A percentile compares a stretch with the other conserved stretches of the same genome.
Evolutionary conservation across 2,888 invertebrate genomes (phyloP).

Genomic region (Drosophila pseudotalamancana): DNA sequence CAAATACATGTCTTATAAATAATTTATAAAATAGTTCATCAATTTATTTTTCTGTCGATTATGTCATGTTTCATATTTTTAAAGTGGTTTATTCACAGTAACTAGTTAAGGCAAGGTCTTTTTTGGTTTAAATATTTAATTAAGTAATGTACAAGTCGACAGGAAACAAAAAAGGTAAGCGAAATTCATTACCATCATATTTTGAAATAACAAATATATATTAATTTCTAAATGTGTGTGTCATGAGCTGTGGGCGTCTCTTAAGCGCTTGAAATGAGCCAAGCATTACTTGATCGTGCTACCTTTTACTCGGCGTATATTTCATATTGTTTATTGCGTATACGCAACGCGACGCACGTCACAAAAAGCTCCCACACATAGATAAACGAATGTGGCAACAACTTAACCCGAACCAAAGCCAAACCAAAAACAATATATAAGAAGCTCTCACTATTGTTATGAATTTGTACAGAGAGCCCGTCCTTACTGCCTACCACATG

Average conservation of each 20-base stretch:
- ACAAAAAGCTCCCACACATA: conserved; percentile 18
- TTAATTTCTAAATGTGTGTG: background rate
- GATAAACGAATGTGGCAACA: conserved; percentile 25
- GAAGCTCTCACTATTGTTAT: conserved; percentile 53
- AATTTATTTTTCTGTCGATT: conserved; percentile 37
- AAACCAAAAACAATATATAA: conserved; percentile 53
- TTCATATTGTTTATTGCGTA: conserved; percentile 66
- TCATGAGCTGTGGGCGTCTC: conserved; percentile 38
- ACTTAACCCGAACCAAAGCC: conserved; percentile 4
- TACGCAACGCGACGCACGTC: conserved; percentile 62
- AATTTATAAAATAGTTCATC: too few relatives aligned
- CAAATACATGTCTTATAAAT: too few relatives aligned
- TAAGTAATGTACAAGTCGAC: conserved; percentile 42
- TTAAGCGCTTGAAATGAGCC: conserved; percentile 49
- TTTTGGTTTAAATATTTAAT: conserved; percentile 33
- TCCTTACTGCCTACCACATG: conserved; percentile 58
- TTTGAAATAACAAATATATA: conserved; percentile 7
- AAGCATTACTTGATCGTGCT: conserved; percentile 55
- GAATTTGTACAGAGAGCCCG: conserved; percentile 51
- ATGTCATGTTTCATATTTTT: conserved; percentile 43
- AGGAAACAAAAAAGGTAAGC: conserved; percentile 12
- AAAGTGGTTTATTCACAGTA: conserved; percentile 10
- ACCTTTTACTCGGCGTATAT: conserved; percentile 64
- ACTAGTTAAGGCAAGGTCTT: conserved; percentile 26
- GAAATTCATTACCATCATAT: conserved; percentile 25